Evolutionary conservation across 2,888 invertebrate species (phyloP).

Genomic region (Cephus spinipes): DNA sequence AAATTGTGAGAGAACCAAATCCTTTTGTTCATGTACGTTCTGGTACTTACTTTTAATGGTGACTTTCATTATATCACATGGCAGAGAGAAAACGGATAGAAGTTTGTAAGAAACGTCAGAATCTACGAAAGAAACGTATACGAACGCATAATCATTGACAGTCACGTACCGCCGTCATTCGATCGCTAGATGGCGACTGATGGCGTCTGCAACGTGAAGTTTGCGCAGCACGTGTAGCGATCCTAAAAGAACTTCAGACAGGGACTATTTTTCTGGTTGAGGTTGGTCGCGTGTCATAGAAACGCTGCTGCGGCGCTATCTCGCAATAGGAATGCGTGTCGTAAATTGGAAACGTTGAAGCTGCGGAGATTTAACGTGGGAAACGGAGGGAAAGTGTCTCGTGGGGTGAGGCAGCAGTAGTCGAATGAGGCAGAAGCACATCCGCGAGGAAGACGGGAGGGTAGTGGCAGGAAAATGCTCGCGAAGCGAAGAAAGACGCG

Average conservation of each 20-base stretch:
- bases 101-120: background rate
- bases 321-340: constrained; percentile 36
- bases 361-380: constrained; percentile 30
- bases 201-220: background rate
- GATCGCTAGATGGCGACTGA: no score
- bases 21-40: background rate
- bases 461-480: constrained; percentile 9
- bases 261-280: background rate
- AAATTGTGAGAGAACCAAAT: background rate
- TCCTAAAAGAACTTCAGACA: background rate
- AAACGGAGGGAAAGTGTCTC: constrained; percentile 18
- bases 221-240: background rate
- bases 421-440: background rate
- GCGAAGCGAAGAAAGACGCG: constrained; percentile 17
- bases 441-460: constrained; percentile 10
- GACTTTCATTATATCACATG: constrained; percentile 71
- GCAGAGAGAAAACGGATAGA: constrained; percentile 5
- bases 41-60: constrained; percentile 72
- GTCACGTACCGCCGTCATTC: no score
- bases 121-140: background rate
- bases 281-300: background rate
- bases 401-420: background rate
- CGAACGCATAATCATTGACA: no score
- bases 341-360: constrained; percentile 33
- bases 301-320: constrained; percentile 39